These are phyloP conservation scores for Esperia sulphurella DNA, from an alignment of 2,888 invertebrate genomes.

Conservation along the genomic window DNA sequence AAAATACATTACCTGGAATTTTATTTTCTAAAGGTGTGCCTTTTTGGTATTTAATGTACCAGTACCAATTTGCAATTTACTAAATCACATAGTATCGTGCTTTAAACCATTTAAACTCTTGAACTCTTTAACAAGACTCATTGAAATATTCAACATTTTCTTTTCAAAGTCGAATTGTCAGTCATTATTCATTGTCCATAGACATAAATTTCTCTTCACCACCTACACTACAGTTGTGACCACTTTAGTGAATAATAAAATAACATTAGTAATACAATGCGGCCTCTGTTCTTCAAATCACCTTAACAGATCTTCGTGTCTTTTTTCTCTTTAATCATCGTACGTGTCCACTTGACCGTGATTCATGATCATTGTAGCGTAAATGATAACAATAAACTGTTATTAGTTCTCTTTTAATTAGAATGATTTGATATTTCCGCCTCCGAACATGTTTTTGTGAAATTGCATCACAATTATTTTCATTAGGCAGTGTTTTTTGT, in stretches of 20 bases:
- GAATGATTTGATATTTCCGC: constrained; percentile 57
- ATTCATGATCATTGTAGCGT: constrained; percentile 41
- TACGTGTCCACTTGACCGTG: constrained; percentile 22
- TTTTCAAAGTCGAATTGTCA: constrained; percentile 39
- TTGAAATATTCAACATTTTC: constrained; percentile 31
- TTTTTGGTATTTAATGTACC: no score
- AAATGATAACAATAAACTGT: constrained; percentile 49
- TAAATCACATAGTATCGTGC: no score
- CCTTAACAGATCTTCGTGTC: constrained; percentile 16
- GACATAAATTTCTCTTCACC: constrained; percentile 28
- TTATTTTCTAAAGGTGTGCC: no score
- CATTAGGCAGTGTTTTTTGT: constrained; percentile 22
- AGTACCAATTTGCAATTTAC: no score
- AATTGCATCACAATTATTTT: constrained; percentile 28
- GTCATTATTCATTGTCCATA: constrained; percentile 36
- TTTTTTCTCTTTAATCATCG: constrained; percentile 20
- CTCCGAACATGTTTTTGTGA: constrained; percentile 30
- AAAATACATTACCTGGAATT: no score
- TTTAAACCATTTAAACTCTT: no score
- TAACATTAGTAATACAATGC: constrained; percentile 24
- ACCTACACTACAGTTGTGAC: constrained; percentile 33
- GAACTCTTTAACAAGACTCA: constrained; percentile 16
- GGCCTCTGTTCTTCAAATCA: constrained; percentile 25
- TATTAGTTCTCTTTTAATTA: constrained; percentile 56
- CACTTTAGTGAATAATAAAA: constrained; percentile 23